Base-by-base conservation (phyloP, 2,888 invertebrate genomes). In the Saturnia japonica region DNA sequence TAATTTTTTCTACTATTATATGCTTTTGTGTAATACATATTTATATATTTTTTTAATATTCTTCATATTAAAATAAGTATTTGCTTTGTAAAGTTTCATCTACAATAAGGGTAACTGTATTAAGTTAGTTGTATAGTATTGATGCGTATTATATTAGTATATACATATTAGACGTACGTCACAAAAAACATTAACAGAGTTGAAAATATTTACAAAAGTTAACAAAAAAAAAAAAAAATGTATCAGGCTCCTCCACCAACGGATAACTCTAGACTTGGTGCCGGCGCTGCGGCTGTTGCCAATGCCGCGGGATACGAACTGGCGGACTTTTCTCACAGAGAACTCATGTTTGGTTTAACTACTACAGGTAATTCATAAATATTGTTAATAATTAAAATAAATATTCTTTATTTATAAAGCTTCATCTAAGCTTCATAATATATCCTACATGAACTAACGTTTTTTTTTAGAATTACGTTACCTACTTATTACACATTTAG, bases 271-370 rank as follows among this genome's bases (percentile, higher is more conserved):
- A 94, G 88, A 85, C 92, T 85, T 1, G 94, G 94, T 54, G 93
- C 90, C 45, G 95, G 95, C 60, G 94, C 95, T 64, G 94, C 95
- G 66, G 96, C 96, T 9, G 95, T 96, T 68, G 95, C 96, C 45
- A 95, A 95, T 66, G 96, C 97, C 68, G 96, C 96, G 70, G 97
- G 97, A 72, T 96, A 96, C 87, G 97, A 97, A 88, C 95, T 97
- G 77, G 97, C 97, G 16, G 96, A 97, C 85, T 97, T 98, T 87
- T 96, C 97, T 2, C 96, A 96, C 76, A 95, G 97, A 79, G 97
- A 98, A 88, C 95, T 98, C 62, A 93, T 98, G 73, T 97, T 98
- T 85, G 97, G 98, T 71, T 95, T 98, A 57, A 97, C 98, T 68
- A 96, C 97, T 69, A 95, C 96, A 79, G 95, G 95, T 90, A 78